Conservation (phyloP, 64 coral and sea anemone genomes). For the Montipora capricornis region DNA sequence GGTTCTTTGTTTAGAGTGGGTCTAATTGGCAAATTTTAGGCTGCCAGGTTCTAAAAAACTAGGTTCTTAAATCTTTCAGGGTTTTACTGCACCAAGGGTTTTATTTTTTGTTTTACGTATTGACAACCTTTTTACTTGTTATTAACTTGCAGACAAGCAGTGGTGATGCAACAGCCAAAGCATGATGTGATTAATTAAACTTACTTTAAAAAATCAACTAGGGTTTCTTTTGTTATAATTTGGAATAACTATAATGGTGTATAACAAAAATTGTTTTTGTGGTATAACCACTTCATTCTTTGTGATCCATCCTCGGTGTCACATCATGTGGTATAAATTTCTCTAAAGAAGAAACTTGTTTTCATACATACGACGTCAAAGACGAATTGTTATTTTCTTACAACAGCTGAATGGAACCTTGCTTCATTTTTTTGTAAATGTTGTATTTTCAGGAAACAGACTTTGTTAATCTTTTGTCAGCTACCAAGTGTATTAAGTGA, state of each 20-base stretch:
- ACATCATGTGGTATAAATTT: neutral
- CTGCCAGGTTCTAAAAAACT: no score
- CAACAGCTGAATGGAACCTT: neutral
- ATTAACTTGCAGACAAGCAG: conserved; percentile 6
- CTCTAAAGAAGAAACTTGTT: neutral
- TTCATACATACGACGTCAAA: neutral
- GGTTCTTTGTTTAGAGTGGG: no score
- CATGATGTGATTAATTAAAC: neutral
- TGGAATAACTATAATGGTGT: neutral
- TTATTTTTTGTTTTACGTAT: neutral
- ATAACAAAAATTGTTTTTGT: conserved; percentile 9
- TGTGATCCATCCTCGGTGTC: neutral
- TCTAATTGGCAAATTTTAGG: no score
- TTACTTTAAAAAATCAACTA: neutral
- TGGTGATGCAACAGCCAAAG: conserved; percentile 34
- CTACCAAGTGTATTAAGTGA: neutral
- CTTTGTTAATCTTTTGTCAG: neutral
- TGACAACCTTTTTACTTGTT: neutral
- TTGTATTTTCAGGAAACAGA: neutral
- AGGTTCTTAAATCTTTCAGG: no score
- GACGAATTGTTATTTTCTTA: neutral
- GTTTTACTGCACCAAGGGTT: no score
- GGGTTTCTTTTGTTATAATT: neutral
- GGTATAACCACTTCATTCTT: conserved; percentile 13
- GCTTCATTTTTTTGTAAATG: neutral